These are phyloP conservation scores for Eremobia ochroleuca DNA, from an alignment of 2,888 invertebrate species.

Conservation along the genomic window DNA sequence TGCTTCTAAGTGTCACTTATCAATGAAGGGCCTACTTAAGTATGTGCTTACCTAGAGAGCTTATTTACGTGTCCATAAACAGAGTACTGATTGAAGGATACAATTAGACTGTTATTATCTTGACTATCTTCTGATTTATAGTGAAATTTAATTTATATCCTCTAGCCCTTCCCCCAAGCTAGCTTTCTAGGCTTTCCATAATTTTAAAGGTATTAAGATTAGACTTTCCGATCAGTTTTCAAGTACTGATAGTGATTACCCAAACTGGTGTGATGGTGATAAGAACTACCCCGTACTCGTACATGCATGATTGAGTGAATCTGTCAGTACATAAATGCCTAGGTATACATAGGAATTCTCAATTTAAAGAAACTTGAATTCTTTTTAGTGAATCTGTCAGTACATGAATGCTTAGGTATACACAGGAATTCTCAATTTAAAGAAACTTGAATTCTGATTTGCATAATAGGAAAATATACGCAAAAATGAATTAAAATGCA, in stretches of 20 bases:
- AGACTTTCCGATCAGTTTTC: not conserved
- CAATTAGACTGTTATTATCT: not conserved
- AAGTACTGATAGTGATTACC: not conserved
- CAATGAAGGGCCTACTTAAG: slow-evolving; percentile 30
- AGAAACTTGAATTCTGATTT: not conserved
- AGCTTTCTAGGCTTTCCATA: too few relatives aligned
- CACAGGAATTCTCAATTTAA: not conserved
- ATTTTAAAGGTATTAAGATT: too few relatives aligned
- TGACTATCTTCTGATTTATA: not conserved
- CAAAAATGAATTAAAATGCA: not conserved
- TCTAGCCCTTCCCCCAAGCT: not conserved
- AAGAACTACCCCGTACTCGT: too few relatives aligned
- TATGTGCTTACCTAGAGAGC: slow-evolving; percentile 25
- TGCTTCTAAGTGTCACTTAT: slow-evolving; percentile 23
- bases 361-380: not conserved
- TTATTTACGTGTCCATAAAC: slow-evolving; percentile 36
- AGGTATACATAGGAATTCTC: not conserved
- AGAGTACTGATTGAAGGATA: slow-evolving; percentile 14
- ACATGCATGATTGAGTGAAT: not conserved
- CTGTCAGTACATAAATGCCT: not conserved
- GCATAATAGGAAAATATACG: not conserved
- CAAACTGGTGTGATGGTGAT: not conserved
- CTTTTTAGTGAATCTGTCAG: not conserved
- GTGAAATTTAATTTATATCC: not conserved
- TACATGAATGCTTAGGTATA: not conserved